Evolutionary conservation across 2,113 vertebrate genomes (phyloP), one percentile per base, ranked within the genome.

Genomic region (Mohoua ochrocephala): DNA sequence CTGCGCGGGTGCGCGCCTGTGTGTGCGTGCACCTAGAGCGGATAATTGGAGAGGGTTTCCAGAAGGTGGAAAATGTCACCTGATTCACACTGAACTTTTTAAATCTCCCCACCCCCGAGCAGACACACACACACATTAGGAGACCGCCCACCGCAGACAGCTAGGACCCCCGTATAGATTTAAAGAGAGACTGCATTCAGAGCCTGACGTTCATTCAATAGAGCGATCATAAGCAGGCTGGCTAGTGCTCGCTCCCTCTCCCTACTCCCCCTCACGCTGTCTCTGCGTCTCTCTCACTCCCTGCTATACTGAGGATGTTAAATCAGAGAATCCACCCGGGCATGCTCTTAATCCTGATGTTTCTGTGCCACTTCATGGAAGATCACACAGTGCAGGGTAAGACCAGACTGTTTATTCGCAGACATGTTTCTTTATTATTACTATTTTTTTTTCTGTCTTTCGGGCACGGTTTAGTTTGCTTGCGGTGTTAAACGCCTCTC

Each of bases 91-190:
- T 98, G 98, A 99, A 99, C 98, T 99, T 99, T 98, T 98, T 93
- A 96, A 98, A 97, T 97, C 97, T 99, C 99, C 98, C 99, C 99
- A 98, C 99, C 99, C 99, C 99, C 99, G 95, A 97, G 95, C 95
- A 95, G 91, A 93, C 96, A 96, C 92, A 94, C 89, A 85, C 89
- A 91, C 89, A 91, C 88, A 91, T 98, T 97, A 98, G 98, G 98
- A 99, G 98, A 98, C 99, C 99, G 99, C 99, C 99, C 99, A 99
- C 99, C 99, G 98, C 98, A 99, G 98, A 99, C 98, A 98, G 98
- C 98, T 98, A 98, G 98, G 99, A 99, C 99, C 99, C 99, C 99
- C 98, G 99, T 99, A 99, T 99, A 99, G 98, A 99, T 99, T 99
- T 99, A 99, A 99, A 99, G 99, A 99, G 99, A 99, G 98, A 98